phyloP scores from a whole-genome alignment of 2,113 vertebrate genomes.

The Daboia siamensis region DNA sequence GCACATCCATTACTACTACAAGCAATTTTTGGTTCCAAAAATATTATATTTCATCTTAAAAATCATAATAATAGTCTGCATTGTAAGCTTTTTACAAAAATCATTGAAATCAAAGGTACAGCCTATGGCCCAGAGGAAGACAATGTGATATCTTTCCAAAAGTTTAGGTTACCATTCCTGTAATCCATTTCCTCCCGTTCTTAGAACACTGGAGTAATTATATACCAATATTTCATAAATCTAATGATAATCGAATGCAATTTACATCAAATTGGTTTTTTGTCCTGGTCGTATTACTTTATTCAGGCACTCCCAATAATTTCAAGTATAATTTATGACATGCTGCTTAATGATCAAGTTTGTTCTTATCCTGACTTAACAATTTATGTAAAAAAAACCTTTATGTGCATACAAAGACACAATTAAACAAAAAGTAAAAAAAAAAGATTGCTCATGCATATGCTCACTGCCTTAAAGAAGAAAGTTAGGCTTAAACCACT shows the following conservation, averaged over 20 bases:
- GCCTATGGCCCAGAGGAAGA: background rate
- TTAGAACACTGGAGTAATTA: background rate
- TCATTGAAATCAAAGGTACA: background rate
- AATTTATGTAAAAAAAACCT: background rate
- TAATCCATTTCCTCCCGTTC: background rate
- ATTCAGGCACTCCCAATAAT: background rate
- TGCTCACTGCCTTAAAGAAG: background rate
- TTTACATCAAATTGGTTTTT: background rate
- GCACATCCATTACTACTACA: background rate
- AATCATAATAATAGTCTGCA: background rate
- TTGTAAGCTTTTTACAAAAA: background rate
- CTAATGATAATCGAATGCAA: background rate
- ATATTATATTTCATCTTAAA: background rate
- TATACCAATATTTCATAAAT: background rate
- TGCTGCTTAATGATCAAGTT: background rate
- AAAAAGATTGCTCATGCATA: background rate
- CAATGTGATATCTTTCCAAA: background rate
- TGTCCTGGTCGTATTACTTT: background rate
- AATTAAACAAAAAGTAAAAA: background rate
- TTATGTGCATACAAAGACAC: background rate
- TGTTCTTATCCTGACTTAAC: background rate
- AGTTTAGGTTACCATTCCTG: background rate
- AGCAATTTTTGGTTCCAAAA: background rate
- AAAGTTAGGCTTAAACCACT: background rate
- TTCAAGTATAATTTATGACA: background rate